A percentile compares a stretch with the other conserved stretches of the same genome.
Conservation (phyloP, 2,113 vertebrate genomes). For the Colinus virginianus region DNA sequence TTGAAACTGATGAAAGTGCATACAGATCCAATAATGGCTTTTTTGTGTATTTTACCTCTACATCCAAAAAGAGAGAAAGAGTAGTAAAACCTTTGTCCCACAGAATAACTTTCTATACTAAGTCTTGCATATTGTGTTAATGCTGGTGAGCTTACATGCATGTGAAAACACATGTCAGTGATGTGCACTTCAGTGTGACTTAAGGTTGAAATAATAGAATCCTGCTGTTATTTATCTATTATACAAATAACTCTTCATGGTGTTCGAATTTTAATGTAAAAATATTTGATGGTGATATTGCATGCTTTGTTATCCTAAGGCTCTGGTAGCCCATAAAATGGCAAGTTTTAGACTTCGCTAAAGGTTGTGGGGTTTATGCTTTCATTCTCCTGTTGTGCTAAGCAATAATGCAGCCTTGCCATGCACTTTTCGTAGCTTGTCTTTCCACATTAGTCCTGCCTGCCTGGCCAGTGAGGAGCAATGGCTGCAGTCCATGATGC, state of each 20-base stretch:
- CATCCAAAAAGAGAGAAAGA: neutral
- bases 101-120: neutral
- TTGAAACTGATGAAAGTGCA: neutral
- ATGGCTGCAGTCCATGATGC: neutral
- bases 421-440: neutral
- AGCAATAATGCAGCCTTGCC: neutral
- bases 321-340: neutral
- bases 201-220: neutral
- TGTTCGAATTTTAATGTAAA: neutral
- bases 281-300: neutral
- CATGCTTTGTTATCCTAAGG: neutral
- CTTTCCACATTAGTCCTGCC: neutral
- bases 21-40: neutral
- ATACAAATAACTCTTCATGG: neutral
- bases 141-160: neutral
- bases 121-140: neutral
- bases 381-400: neutral
- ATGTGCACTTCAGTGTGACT: neutral
- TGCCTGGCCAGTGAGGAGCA: rapidly evolving
- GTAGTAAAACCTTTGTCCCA: neutral
- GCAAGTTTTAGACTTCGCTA: neutral
- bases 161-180: neutral
- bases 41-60: neutral
- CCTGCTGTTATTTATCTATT: neutral
- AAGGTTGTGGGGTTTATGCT: neutral